Percentiles rank a stretch among this genome's conserved stretches.
These are phyloP conservation scores for Phragmatobia fuliginosa DNA, from an alignment of 2,888 invertebrate species.

Conservation along the genomic window DNA sequence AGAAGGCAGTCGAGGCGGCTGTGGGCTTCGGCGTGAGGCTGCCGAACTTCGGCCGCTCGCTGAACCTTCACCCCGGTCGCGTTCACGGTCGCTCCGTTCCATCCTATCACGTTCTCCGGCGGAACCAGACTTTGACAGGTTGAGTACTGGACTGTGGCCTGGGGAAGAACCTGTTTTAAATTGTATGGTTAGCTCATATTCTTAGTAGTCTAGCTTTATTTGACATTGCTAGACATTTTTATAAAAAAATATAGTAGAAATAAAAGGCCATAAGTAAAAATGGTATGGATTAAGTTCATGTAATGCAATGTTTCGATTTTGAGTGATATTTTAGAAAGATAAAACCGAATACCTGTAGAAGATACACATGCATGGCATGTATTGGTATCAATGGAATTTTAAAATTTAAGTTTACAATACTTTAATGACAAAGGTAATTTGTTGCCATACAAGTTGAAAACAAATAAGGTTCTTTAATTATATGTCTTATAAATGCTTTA, in stretches of 20 bases:
- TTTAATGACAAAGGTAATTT: too few species aligned
- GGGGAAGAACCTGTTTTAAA: slow-evolving; percentile 91
- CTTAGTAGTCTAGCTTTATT: not conserved
- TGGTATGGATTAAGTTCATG: not conserved
- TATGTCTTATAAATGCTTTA: not conserved
- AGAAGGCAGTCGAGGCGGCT: slow-evolving; percentile 83
- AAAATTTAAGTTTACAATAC: not conserved
- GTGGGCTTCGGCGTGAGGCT: slow-evolving; percentile 87
- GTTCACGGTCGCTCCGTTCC: slow-evolving; percentile 87
- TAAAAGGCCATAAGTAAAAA: too few species aligned
- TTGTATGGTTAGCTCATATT: slow-evolving; percentile 6
- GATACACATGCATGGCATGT: not conserved
- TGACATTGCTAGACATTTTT: not conserved
- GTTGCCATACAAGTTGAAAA: too few species aligned
- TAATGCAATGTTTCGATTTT: not conserved
- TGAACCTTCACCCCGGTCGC: slow-evolving; percentile 81
- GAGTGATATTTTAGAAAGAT: not conserved
- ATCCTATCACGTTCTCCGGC: slow-evolving; percentile 89
- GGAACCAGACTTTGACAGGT: slow-evolving; percentile 95
- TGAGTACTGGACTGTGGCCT: slow-evolving; percentile 96
- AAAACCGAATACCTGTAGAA: not conserved
- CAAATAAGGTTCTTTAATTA: too few species aligned
- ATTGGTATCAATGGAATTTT: not conserved
- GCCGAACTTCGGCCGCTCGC: slow-evolving; percentile 87
- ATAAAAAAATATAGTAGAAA: not conserved